These are phyloP conservation scores for Lophura nycthemera DNA, from an alignment of 2,113 vertebrate species.

Conservation along the genomic window DNA sequence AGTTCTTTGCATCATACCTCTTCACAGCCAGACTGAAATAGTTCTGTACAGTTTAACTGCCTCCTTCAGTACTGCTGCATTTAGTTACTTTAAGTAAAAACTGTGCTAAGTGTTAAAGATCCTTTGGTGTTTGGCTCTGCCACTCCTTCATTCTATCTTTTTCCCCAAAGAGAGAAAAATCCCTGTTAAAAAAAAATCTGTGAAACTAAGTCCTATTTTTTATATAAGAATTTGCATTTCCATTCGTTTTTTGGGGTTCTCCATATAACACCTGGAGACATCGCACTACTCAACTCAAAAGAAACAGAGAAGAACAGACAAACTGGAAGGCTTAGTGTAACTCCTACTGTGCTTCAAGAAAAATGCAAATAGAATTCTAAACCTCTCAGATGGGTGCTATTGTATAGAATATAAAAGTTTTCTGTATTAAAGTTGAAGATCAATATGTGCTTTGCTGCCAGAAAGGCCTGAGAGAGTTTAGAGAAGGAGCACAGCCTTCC, in stretches of 20 bases:
- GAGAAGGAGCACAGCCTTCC: slow-evolving; percentile 30
- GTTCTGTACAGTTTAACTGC: background rate
- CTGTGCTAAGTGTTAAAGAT: slow-evolving; percentile 9
- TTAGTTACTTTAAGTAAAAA: slow-evolving; percentile 4
- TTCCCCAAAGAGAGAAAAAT: background rate
- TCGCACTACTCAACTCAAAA: background rate
- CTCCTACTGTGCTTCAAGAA: slow-evolving; percentile 61
- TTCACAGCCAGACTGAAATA: background rate
- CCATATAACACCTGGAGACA: background rate
- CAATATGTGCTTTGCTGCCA: slow-evolving; percentile 45
- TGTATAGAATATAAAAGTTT: slow-evolving; percentile 50
- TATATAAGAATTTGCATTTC: background rate
- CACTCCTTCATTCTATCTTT: background rate
- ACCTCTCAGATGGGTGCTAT: slow-evolving; percentile 51
- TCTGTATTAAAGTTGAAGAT: slow-evolving; percentile 51
- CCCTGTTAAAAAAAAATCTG: background rate
- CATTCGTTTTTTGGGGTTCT: background rate
- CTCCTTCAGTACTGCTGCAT: background rate
- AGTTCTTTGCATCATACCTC: background rate
- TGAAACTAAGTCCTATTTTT: slow-evolving; percentile 10
- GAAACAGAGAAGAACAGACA: background rate
- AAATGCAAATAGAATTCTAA: slow-evolving; percentile 52
- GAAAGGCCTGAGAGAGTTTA: slow-evolving; percentile 53
- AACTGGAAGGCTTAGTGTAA: slow-evolving; percentile 23
- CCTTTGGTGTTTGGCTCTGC: background rate